Percentiles rank a stretch among this genome's conserved stretches.
phyloP scores from a whole-genome alignment of 2,113 vertebrate genomes.

The Pseudonaja textilis region DNA sequence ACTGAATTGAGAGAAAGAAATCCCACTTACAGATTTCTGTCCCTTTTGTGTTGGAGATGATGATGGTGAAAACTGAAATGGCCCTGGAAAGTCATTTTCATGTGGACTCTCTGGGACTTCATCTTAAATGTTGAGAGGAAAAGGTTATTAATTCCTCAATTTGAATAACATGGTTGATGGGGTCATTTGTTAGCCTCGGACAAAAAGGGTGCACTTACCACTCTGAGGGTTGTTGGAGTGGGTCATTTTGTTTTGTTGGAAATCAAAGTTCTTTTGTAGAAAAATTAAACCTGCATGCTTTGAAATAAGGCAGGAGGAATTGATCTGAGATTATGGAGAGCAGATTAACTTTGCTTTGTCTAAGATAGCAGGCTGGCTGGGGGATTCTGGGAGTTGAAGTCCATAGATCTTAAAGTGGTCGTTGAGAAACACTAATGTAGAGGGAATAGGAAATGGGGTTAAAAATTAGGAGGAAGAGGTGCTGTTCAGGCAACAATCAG shows the following conservation, averaged over 20 bases:
- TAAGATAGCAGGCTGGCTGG: background rate
- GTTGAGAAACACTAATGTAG: background rate
- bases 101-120: background rate
- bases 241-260: background rate
- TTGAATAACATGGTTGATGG: background rate
- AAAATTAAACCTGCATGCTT: background rate
- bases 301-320: background rate
- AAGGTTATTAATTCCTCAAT: background rate
- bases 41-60: background rate
- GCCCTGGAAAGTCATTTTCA: background rate
- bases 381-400: background rate
- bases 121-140: background rate
- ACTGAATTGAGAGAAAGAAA: background rate
- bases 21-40: background rate
- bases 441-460: background rate
- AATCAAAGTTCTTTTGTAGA: background rate
- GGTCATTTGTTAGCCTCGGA: background rate
- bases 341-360: background rate
- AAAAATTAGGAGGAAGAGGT: background rate
- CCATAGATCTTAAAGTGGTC: background rate
- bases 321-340: background rate
- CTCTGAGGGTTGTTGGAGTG: background rate
- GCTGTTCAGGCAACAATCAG: background rate
- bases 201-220: background rate
- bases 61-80: background rate